A percentile compares a stretch with the other conserved stretches of the same genome.
phyloP scores from a whole-genome alignment of 2,113 vertebrate species.

The Jacana jacana region DNA sequence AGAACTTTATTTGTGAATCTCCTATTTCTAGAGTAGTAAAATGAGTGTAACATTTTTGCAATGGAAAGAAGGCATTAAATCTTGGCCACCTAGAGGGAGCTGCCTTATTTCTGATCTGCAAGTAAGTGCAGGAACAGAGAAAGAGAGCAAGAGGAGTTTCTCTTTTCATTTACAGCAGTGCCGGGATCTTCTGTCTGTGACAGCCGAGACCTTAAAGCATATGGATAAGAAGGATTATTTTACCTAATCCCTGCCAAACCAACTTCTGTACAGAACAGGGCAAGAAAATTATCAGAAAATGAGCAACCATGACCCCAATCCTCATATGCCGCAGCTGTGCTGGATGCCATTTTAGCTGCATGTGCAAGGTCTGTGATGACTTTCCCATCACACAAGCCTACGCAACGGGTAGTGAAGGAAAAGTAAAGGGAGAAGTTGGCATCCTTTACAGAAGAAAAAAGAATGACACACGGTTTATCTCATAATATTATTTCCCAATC shows the following conservation, averaged over 20 bases:
- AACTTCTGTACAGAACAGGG: neutral
- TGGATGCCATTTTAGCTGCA: neutral
- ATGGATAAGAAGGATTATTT: neutral
- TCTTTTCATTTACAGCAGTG: neutral
- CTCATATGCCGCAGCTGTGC: neutral
- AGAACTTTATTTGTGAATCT: neutral
- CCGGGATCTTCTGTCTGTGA: neutral
- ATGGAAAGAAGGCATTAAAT: neutral
- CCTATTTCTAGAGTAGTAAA: neutral
- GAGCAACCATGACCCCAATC: neutral
- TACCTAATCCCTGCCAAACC: neutral
- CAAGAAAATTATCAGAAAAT: conserved; percentile 4
- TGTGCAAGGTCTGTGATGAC: neutral
- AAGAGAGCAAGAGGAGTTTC: neutral
- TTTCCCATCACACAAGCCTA: neutral
- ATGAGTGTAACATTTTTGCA: neutral
- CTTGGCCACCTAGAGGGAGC: neutral
- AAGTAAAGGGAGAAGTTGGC: neutral
- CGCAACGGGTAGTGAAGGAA: neutral
- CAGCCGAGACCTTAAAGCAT: neutral
- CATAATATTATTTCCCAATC: neutral
- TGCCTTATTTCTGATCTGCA: neutral
- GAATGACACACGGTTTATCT: neutral
- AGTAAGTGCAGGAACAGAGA: neutral
- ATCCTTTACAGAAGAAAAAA: neutral